Evolutionary conservation across 2,888 invertebrate species (phyloP), one percentile per base, ranked within the genome.

Genomic region (Campoletis raptor): DNA sequence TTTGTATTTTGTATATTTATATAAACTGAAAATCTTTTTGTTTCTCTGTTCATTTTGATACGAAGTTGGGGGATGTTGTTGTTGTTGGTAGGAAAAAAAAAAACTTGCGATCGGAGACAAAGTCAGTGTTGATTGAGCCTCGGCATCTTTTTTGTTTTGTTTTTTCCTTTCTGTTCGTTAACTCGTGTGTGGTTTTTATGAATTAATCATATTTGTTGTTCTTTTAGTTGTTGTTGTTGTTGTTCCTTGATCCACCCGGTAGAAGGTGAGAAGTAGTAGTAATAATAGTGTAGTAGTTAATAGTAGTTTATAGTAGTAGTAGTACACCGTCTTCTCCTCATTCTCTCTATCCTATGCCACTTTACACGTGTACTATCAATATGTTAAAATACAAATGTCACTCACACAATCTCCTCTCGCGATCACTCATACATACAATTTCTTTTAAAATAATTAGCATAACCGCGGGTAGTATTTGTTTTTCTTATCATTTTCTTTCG

Each of bases 361-460:
- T 94, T 94, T 94, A 94, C 94, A 94, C 92, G 91, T 91, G 90
- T 93, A 93, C 94, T 94, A 94, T 94, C 92, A 94, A 93, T 94
- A 94, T 94, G 94, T 94, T 94, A 94, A 94, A 94, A 94, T 94
- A 94, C 94, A 94, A 94, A 94, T 94, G 85, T 92, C 94, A 94
- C 92, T 93, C 94, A 94, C 88, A 92, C 94, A 88, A 87, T 85
- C 88, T 89, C 87, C 89, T 89, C 89, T 89, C 89, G 86, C 87
- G 83, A 85, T 85, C 89, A 90, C 88, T 87, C 94, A 93, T 90
- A 91, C 94, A 94, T 92, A 94, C 93, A 93, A 93, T 93, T 94
- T 88, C 82, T 88, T 91, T 94, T 94, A 93, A 94, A 94, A 93
- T 94, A 94, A 93, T 94, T 93, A 94, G 93, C 91, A 92, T 93